phyloP scores from a whole-genome alignment of 1,140 invertebrate species.

The Branchinecta lynchi region DNA sequence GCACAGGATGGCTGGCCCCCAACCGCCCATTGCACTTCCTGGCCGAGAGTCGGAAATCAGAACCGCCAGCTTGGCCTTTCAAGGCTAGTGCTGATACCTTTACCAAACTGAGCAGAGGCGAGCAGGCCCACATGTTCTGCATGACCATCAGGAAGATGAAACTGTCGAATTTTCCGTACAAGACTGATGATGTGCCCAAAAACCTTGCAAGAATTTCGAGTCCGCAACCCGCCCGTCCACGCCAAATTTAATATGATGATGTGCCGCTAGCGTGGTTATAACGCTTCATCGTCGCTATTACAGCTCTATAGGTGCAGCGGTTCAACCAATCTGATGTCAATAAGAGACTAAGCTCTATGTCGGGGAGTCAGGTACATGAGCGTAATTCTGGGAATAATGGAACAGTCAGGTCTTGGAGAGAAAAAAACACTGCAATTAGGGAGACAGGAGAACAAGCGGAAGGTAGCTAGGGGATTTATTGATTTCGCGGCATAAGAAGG shows the following conservation, averaged over 20 bases:
- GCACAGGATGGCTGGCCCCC: no score
- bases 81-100: no score
- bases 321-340: neutral
- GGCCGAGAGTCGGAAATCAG: no score
- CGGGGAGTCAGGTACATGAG: neutral
- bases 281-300: neutral
- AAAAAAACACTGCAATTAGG: neutral
- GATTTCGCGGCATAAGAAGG: neutral
- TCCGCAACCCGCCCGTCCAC: no score
- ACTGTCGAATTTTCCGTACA: no score
- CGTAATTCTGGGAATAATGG: neutral
- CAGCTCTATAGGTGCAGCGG: neutral
- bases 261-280: neutral
- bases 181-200: no score
- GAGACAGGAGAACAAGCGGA: conserved; percentile 4
- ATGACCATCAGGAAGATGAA: no score
- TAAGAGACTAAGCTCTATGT: neutral
- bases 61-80: no score
- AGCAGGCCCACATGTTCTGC: no score
- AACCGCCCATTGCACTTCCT: no score
- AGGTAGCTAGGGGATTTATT: conserved; percentile 9
- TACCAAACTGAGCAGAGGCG: no score
- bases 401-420: neutral
- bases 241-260: neutral
- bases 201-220: no score